phyloP scores from a whole-genome alignment of 2,113 vertebrate genomes.

The Oryzias woworae region DNA sequence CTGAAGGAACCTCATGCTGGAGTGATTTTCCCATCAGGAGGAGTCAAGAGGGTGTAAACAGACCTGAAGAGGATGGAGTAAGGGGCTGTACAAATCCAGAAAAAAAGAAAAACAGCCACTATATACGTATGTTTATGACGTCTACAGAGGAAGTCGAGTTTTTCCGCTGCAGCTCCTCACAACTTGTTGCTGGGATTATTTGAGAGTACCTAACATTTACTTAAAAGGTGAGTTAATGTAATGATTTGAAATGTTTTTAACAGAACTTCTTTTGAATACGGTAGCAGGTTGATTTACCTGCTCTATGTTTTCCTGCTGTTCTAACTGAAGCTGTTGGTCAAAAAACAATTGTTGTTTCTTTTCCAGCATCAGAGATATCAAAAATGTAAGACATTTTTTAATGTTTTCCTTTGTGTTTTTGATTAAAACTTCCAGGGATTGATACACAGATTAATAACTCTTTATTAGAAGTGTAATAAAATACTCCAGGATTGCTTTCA shows the following conservation, averaged over 20 bases:
- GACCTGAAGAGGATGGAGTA: slow-evolving; percentile 34
- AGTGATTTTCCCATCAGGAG: slow-evolving; percentile 14
- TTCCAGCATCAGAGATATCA: no score
- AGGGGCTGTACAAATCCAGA: slow-evolving; percentile 29
- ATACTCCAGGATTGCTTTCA: no score
- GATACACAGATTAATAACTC: no score
- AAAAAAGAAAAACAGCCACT: slow-evolving; percentile 6
- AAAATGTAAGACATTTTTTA: no score
- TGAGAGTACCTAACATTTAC: background rate
- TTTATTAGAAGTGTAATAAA: no score
- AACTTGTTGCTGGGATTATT: slow-evolving; percentile 1
- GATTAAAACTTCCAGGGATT: no score
- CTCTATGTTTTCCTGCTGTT: no score
- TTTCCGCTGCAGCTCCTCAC: slow-evolving; percentile 3
- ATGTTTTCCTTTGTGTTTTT: no score
- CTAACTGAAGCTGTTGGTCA: no score
- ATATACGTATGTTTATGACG: slow-evolving; percentile 5
- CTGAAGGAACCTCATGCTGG: background rate
- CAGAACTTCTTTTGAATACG: no score
- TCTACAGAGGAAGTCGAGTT: background rate
- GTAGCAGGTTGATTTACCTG: no score
- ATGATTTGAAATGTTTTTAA: background rate
- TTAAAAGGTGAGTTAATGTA: slow-evolving; percentile 33
- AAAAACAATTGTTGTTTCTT: no score
- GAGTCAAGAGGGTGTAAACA: slow-evolving; percentile 37